Conservation (phyloP, 2,888 invertebrate genomes). For the Carcina quercana region DNA sequence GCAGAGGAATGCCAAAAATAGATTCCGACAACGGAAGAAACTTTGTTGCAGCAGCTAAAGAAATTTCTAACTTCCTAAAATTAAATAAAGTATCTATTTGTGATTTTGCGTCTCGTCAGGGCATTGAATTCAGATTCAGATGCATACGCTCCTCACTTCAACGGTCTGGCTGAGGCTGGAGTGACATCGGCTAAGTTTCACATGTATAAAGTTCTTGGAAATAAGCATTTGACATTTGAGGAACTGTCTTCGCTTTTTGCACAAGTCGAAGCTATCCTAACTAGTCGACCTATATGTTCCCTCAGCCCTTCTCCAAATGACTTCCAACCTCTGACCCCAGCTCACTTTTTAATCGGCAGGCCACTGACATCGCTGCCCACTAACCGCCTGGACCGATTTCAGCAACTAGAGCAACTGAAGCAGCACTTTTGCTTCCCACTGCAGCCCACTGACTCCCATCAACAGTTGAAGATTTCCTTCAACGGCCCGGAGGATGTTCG, state of each 20-base stretch:
- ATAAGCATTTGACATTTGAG: slow-evolving; percentile 5
- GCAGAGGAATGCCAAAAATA: slow-evolving; percentile 6
- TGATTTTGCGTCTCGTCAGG: slow-evolving; percentile 1
- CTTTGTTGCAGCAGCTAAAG: slow-evolving; percentile 2
- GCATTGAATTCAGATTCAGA: slow-evolving; percentile 2
- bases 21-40: slow-evolving; percentile 3
- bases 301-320: slow-evolving; percentile 5
- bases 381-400: too few relatives aligned
- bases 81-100: background rate
- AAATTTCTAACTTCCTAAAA: slow-evolving; percentile 1
- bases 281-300: slow-evolving; percentile 10
- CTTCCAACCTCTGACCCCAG: slow-evolving; percentile 6
- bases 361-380: slow-evolving; percentile 5
- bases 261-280: slow-evolving; percentile 11
- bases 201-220: slow-evolving; percentile 1
- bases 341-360: slow-evolving; percentile 8
- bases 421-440: too few relatives aligned
- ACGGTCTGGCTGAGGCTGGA: slow-evolving; percentile 3
- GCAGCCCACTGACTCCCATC: too few relatives aligned
- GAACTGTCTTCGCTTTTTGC: slow-evolving; percentile 9
- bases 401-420: too few relatives aligned
- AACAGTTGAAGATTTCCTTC: too few relatives aligned
- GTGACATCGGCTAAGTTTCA: slow-evolving; percentile 4
- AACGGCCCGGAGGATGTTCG: too few relatives aligned
- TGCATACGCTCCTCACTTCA: slow-evolving; percentile 6